A percentile compares a stretch with the other conserved stretches of the same genome.
phyloP scores from a whole-genome alignment of 2,888 invertebrate species.

The Caenorhabditis macrosperma region DNA sequence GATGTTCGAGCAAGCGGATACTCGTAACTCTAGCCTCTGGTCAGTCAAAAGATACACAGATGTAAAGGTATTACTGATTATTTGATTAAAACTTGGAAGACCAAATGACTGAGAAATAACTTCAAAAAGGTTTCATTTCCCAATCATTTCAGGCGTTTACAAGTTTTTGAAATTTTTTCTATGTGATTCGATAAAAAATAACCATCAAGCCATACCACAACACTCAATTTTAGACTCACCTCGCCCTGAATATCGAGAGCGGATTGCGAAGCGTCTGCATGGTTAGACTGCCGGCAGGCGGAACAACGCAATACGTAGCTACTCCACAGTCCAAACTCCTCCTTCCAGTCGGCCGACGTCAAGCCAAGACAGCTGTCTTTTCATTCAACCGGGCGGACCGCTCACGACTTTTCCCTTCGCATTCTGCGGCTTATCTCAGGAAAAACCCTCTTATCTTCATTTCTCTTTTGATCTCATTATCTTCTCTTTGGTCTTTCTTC shows the following conservation, averaged over 20 bases:
- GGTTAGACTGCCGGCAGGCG: neutral
- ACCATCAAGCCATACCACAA: neutral
- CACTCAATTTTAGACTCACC: constrained; percentile 23
- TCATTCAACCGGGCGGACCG: constrained; percentile 53
- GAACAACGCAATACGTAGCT: constrained; percentile 37
- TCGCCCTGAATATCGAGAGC: constrained; percentile 54
- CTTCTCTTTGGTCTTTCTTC: constrained; percentile 55
- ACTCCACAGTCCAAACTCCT: constrained; percentile 53
- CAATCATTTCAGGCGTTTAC: too few species aligned
- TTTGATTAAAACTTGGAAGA: too few species aligned
- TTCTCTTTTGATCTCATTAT: constrained; percentile 58
- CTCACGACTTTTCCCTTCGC: constrained; percentile 41
- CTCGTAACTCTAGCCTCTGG: too few species aligned
- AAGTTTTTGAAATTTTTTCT: too few species aligned
- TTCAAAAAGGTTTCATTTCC: too few species aligned
- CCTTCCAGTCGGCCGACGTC: constrained; percentile 52
- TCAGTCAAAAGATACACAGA: too few species aligned
- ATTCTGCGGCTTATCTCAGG: constrained; percentile 49
- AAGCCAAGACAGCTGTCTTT: constrained; percentile 51
- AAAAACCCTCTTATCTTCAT: constrained; percentile 39
- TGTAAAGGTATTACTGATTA: too few species aligned
- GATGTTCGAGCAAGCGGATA: too few species aligned
- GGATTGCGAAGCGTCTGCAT: constrained; percentile 63
- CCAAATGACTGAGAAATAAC: too few species aligned
- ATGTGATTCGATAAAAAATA: too few species aligned